Evolutionary conservation across 2,888 invertebrate genomes (phyloP), one percentile per base, ranked within the genome.

Genomic region (Ochropacha duplaris): DNA sequence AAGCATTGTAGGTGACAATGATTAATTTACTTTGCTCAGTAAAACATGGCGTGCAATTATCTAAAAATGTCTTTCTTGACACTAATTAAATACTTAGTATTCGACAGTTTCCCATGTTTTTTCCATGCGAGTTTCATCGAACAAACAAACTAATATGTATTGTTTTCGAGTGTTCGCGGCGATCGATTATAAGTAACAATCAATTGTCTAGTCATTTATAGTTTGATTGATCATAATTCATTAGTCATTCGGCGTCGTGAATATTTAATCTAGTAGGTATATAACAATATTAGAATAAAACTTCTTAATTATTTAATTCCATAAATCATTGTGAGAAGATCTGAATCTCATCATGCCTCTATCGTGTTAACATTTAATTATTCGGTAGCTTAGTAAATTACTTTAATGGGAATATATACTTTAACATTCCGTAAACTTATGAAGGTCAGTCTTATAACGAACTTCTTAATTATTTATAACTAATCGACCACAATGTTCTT

Each of bases 81-180:
- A 67, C 78, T 78, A 79, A 79, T 77, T 31, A 31, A 12, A 31
- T 31, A 12, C 31, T 12, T 31, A 57, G 69, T 44, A 49, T 50
- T 64, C 62, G 34, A 28, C 11, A 39, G 56, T 74, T 81, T 81
- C 60, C 81, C 81, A 69, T 74, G 69, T 80, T 81, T 82, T 83
- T 39, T 49, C 50, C 54, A 36, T 28, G 58, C 57, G 44, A 50
- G 50, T 61, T 64, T 57, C 61, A 52, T 64, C 65, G 50, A 59
- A 70, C 60, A 57, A 69, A 70, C 55, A 64, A 49, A 57, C 58
- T 59, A 61, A 74, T 76, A 74, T 71, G 74, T 74, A 80, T 82
- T 78, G 80, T 81, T 69, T 59, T 50, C 12, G 50, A 54, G 62
- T 62, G 55, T 56, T 36, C 50, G 60, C 57, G 65, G 68, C 69